Percentiles rank a stretch among this genome's conserved stretches.
phyloP scores from a whole-genome alignment of 2,113 vertebrate species.

The Vombatus ursinus region DNA sequence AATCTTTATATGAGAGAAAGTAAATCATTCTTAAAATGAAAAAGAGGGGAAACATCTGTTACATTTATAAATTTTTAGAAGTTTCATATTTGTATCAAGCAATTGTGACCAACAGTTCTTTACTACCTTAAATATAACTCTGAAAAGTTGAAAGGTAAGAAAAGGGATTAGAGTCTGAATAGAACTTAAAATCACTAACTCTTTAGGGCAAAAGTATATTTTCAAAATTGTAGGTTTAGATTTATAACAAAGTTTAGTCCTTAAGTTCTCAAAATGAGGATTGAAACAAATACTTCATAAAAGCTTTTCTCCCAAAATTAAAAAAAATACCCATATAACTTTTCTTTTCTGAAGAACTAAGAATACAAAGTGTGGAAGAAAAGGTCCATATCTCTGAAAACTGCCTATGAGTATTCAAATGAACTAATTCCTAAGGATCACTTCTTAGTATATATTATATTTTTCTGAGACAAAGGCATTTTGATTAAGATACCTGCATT shows the following conservation, averaged over 20 bases:
- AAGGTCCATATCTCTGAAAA: not conserved
- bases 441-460: not conserved
- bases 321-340: not conserved
- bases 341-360: not conserved
- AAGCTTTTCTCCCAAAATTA: not conserved
- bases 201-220: not conserved
- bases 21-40: slow-evolving; percentile 72
- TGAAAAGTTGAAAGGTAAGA: slow-evolving; percentile 34
- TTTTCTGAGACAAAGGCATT: not conserved
- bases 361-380: not conserved
- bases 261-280: not conserved
- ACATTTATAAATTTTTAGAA: slow-evolving; percentile 70
- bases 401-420: not conserved
- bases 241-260: not conserved
- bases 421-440: not conserved
- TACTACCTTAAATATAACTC: slow-evolving; percentile 48
- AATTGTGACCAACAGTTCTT: slow-evolving; percentile 34
- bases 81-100: slow-evolving; percentile 62
- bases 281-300: not conserved
- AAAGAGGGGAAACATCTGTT: slow-evolving; percentile 78
- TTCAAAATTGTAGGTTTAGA: not conserved
- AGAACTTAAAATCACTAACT: slow-evolving; percentile 18
- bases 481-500: not conserved
- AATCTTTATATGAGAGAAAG: slow-evolving; percentile 69
- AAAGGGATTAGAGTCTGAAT: not conserved